These are phyloP conservation scores for Aegithalos caudatus DNA, from an alignment of 2,113 vertebrate genomes.

Conservation along the genomic window DNA sequence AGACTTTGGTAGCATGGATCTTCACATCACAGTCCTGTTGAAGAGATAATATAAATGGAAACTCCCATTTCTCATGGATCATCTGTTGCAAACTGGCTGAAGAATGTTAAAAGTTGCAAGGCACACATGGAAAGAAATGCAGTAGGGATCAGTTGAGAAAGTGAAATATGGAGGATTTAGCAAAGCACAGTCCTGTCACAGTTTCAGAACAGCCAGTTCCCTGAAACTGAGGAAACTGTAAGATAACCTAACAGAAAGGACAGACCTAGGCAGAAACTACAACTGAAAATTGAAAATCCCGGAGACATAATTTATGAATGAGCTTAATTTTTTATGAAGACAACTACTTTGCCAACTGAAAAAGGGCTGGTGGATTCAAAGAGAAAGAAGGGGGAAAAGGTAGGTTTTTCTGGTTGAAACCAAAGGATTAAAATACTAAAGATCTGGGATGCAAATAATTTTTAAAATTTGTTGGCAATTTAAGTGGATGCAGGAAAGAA, in stretches of 20 bases:
- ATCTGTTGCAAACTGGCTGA: background rate
- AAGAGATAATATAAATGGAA: background rate
- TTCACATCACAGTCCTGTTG: background rate
- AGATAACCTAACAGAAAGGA: background rate
- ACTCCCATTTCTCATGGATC: background rate
- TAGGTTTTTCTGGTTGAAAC: background rate
- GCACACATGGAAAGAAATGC: background rate
- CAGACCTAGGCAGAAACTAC: background rate
- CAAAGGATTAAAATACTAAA: background rate
- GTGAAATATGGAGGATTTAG: background rate
- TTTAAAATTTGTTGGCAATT: background rate
- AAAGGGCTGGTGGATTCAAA: background rate
- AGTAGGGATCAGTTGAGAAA: background rate
- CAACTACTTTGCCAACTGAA: background rate
- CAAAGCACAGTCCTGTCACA: background rate
- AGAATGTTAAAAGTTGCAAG: background rate
- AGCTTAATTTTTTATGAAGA: background rate
- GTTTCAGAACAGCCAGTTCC: background rate
- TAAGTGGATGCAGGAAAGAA: background rate
- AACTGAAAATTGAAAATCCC: background rate
- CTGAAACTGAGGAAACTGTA: background rate
- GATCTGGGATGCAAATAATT: background rate
- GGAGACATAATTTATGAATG: background rate
- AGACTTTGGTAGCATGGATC: background rate
- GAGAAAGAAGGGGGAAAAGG: accelerated